These are phyloP conservation scores for Heterodera schachtii DNA, from an alignment of 1,140 invertebrate species.

Conservation along the genomic window DNA sequence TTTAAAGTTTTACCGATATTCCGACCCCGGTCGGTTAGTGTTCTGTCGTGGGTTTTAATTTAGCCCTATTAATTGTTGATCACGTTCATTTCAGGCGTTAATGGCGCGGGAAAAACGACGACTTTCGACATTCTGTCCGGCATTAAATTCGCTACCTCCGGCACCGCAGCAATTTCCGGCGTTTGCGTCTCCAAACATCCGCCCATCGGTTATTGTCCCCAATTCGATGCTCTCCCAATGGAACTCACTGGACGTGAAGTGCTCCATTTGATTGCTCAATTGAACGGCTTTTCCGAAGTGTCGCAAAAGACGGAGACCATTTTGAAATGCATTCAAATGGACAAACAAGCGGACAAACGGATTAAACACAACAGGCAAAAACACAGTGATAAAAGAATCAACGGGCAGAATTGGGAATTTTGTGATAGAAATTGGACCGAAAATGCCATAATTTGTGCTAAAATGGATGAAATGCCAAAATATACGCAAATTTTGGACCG, in stretches of 20 bases:
- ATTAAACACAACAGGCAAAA: constrained; percentile 37
- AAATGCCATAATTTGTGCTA: constrained; percentile 4
- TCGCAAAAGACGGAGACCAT: constrained; percentile 36
- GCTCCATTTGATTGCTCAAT: constrained; percentile 39
- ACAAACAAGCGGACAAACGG: constrained; percentile 45
- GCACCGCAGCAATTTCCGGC: constrained; percentile 40
- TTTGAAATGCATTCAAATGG: constrained; percentile 38
- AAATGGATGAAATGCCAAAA: neutral
- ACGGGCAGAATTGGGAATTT: no score
- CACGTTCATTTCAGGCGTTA: constrained; percentile 44
- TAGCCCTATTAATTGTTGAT: neutral
- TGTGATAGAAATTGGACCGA: no score
- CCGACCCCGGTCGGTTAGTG: no score
- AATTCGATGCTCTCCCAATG: constrained; percentile 52
- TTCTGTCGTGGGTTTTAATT: no score
- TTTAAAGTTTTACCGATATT: no score
- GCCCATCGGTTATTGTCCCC: constrained; percentile 54
- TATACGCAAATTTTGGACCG: no score
- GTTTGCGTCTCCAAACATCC: constrained; percentile 44
- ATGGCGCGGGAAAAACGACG: constrained; percentile 57
- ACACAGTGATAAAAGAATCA: no score
- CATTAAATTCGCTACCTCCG: constrained; percentile 36
- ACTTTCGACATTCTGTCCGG: constrained; percentile 56
- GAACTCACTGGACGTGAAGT: constrained; percentile 51
- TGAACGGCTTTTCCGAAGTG: constrained; percentile 50